These are phyloP conservation scores for Progne subis DNA, from an alignment of 2,113 vertebrate species.

Conservation along the genomic window DNA sequence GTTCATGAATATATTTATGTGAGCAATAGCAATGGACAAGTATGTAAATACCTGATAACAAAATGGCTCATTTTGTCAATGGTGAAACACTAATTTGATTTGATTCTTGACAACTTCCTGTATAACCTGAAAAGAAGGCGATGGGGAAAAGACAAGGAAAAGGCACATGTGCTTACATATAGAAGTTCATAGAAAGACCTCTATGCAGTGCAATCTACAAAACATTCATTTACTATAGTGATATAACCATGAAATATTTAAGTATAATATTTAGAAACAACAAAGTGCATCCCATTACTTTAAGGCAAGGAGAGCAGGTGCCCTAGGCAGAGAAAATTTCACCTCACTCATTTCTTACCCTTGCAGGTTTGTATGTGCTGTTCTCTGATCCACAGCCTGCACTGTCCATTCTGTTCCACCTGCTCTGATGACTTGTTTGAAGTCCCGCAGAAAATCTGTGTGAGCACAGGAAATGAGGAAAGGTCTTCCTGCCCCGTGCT, in stretches of 20 bases:
- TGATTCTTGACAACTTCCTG: not conserved
- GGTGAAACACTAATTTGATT: not conserved
- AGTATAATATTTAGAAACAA: not conserved
- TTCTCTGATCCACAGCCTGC: not conserved
- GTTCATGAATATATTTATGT: not conserved
- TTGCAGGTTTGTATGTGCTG: not conserved
- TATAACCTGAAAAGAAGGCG: not conserved
- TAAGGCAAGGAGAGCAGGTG: not conserved
- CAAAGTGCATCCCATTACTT: not conserved
- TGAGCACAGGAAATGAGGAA: not conserved
- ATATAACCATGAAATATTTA: not conserved
- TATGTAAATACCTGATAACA: not conserved
- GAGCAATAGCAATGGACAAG: not conserved
- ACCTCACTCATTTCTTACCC: not conserved
- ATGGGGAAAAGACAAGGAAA: not conserved
- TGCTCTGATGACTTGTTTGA: not conserved
- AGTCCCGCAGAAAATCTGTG: not conserved
- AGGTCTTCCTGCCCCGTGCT: not conserved
- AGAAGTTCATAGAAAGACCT: not conserved
- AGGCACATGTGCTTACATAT: not conserved
- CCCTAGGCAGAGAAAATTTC: not conserved
- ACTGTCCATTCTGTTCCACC: not conserved
- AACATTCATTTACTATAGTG: not conserved
- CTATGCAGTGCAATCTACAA: not conserved
- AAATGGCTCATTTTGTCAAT: not conserved